Conservation (phyloP, 2,113 vertebrate species). For the Eulemur macaco region DNA sequence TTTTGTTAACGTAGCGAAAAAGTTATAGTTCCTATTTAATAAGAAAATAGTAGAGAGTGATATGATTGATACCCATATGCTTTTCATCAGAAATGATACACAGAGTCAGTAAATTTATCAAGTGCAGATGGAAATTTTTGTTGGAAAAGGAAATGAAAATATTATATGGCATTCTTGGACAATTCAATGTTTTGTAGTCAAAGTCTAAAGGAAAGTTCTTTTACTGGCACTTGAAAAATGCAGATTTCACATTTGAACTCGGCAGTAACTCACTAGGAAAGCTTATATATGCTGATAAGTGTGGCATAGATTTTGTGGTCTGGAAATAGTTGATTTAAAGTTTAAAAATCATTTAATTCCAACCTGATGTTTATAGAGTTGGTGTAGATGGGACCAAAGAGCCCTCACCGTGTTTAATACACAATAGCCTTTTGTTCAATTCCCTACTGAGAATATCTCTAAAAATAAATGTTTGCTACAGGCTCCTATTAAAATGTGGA, state of each 20-base stretch:
- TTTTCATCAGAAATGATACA: slow-evolving; percentile 34
- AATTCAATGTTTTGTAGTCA: not conserved
- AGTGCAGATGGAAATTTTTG: slow-evolving; percentile 28
- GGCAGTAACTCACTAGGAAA: slow-evolving; percentile 2
- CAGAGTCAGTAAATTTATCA: not conserved
- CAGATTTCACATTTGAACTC: slow-evolving; percentile 59
- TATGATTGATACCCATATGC: not conserved
- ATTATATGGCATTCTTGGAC: not conserved
- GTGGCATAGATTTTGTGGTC: slow-evolving; percentile 52
- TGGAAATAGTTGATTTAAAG: slow-evolving; percentile 62
- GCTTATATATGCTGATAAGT: not conserved
- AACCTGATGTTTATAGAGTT: slow-evolving; percentile 56
- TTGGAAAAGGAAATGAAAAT: slow-evolving; percentile 56
- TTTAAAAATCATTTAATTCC: slow-evolving; percentile 53
- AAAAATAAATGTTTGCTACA: slow-evolving; percentile 68
- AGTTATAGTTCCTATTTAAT: not conserved
- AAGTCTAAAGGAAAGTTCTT: slow-evolving; percentile 38
- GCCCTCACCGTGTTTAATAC: not conserved
- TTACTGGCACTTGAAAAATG: slow-evolving; percentile 8
- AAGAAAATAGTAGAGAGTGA: not conserved
- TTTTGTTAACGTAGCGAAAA: slow-evolving; percentile 14
- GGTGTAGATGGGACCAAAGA: not conserved
- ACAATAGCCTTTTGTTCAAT: slow-evolving; percentile 60
- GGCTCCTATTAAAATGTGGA: slow-evolving; percentile 67
- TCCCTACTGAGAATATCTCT: slow-evolving; percentile 41